Percentiles rank a stretch among this genome's conserved stretches.
Conservation (phyloP, 2,797 vertebrate genomes). For the Myotis vivesi region DNA sequence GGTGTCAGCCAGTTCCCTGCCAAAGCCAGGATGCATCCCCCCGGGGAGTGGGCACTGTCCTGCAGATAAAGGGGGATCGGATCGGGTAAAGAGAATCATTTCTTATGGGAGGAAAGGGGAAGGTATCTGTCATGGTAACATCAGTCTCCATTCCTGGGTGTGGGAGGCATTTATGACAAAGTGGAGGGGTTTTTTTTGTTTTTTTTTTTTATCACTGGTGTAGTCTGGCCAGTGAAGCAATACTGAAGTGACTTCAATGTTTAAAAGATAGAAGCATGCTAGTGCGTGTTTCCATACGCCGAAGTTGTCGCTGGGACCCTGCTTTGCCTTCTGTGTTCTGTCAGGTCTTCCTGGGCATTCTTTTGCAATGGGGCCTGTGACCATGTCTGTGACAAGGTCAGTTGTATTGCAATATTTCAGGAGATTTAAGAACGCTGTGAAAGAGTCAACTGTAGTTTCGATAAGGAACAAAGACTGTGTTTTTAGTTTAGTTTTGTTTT, state of each 20-base stretch:
- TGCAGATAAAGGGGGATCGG: not conserved
- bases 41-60: not conserved
- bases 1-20: not conserved
- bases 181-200: too few relatives aligned
- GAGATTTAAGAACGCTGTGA: slow-evolving; percentile 65
- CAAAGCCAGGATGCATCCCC: not conserved
- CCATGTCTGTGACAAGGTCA: not conserved
- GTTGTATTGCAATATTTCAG: slow-evolving; percentile 46
- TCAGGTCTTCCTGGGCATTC: not conserved
- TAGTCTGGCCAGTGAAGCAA: not conserved
- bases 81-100: not conserved
- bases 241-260: not conserved
- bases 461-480: slow-evolving; percentile 72
- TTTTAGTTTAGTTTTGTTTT: too few relatives aligned
- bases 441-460: slow-evolving; percentile 40
- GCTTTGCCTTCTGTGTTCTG: not conserved
- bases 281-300: not conserved
- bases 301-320: not conserved
- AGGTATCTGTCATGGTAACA: not conserved
- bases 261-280: not conserved
- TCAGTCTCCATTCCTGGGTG: not conserved
- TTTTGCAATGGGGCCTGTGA: not conserved
- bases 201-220: not conserved
- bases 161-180: not conserved
- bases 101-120: not conserved